Evolutionary conservation across 1,140 invertebrate genomes (phyloP), one percentile per base, ranked within the genome.

Genomic region (Hirudo medicinalis): DNA sequence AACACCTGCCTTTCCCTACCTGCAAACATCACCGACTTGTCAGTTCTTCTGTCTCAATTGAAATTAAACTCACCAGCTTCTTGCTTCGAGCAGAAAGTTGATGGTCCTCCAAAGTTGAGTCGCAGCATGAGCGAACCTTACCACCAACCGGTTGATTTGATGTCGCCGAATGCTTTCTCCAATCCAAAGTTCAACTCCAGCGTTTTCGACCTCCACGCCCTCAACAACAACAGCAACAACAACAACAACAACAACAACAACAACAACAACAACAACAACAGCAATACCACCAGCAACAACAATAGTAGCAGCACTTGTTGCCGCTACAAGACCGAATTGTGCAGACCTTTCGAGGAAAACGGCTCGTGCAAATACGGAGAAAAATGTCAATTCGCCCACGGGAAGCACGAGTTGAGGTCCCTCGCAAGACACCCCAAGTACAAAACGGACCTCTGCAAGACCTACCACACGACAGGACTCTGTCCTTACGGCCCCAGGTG

Each of bases 341-440:
- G 95, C 82, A 20, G 69, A 9, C 86, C 94, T 75, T 92, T 93
- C 8, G 98, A 89, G 81, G 92, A 95, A 79, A 94, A 97, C 82
- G 91, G 87, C 75, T 93, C 94, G 55, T 98, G 95, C 85, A 96
- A 97, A 82, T 98, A 98, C 80, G 94, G 93, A 27, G 94, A 97
- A 80, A 98, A 98, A 82, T 99, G 96, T 80, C 96, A 99, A 82
- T 99, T 98, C 83, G 96, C 96, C 0, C 96, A 99, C 82, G 96
- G 96, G 25, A 85, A 87, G 57, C 87, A 87, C 74, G 96, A 99
- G 80, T 85, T 99, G 73, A 87, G 95, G 73, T 92, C 89, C 75
- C 84, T 98, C 66, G 88, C 90, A 72, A 87, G 96, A 71, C 96
- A 99, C 83, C 96, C 96, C 19, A 99, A 99, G 83, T 99, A 99